These are phyloP conservation scores for Cepphus grylle DNA, from an alignment of 2,113 vertebrate species.

Conservation along the genomic window DNA sequence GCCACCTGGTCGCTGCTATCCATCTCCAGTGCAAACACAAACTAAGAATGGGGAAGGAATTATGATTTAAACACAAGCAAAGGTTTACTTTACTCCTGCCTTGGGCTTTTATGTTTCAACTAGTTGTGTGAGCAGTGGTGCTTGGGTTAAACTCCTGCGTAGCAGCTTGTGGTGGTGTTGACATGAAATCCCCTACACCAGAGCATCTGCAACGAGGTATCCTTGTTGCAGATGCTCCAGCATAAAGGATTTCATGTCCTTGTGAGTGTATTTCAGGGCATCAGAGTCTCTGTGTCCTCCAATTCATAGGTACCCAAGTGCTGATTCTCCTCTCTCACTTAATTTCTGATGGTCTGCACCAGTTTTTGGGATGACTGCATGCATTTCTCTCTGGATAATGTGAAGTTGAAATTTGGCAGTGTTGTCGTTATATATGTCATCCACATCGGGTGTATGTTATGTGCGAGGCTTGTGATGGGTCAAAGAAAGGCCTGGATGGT, in stretches of 20 bases:
- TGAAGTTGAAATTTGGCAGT: neutral
- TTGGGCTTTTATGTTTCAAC: neutral
- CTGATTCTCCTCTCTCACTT: neutral
- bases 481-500: neutral
- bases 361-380: neutral
- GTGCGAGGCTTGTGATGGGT: neutral
- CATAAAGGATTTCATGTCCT: neutral
- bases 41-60: neutral
- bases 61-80: accelerated
- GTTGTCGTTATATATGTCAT: accelerated
- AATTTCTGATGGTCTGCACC: neutral
- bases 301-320: neutral
- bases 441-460: no score
- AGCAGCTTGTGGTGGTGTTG: neutral
- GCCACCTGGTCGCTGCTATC: neutral
- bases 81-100: neutral
- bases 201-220: neutral
- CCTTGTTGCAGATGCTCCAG: neutral
- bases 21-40: neutral
- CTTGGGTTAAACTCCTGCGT: accelerated
- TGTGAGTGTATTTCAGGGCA: neutral
- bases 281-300: accelerated
- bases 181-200: neutral
- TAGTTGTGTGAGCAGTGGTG: neutral
- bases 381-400: neutral